Conservation (phyloP, 2,797 vertebrate genomes). For the Propithecus deckenii region DNA sequence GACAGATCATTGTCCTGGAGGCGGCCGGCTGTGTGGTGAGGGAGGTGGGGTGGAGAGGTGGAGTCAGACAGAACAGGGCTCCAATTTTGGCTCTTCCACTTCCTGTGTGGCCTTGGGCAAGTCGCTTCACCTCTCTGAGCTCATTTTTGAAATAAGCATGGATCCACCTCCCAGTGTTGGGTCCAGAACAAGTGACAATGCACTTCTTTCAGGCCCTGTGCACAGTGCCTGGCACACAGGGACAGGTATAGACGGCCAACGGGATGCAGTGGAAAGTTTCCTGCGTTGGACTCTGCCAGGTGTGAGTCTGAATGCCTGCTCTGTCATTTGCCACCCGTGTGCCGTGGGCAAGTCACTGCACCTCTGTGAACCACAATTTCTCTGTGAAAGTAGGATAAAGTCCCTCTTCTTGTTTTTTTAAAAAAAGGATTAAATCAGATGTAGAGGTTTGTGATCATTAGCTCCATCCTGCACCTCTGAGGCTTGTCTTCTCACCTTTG, state of each 20-base stretch:
- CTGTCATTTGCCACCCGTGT: background rate
- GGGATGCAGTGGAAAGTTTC: background rate
- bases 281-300: rapidly evolving
- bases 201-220: rapidly evolving
- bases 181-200: rapidly evolving
- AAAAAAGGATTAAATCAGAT: background rate
- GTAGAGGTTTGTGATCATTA: rapidly evolving
- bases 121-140: background rate
- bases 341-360: background rate
- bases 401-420: background rate
- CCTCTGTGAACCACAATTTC: background rate
- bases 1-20: background rate
- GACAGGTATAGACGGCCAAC: background rate
- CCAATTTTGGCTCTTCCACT: background rate
- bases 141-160: background rate
- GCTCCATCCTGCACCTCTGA: background rate
- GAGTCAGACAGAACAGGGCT: background rate
- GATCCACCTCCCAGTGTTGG: background rate
- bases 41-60: background rate
- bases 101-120: background rate
- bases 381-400: background rate
- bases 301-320: background rate
- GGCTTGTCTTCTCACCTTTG: background rate
- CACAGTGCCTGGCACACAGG: background rate
- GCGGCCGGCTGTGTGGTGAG: background rate